Base-by-base conservation (phyloP, 2,113 vertebrate genomes). In the Microtus richardsoni region DNA sequence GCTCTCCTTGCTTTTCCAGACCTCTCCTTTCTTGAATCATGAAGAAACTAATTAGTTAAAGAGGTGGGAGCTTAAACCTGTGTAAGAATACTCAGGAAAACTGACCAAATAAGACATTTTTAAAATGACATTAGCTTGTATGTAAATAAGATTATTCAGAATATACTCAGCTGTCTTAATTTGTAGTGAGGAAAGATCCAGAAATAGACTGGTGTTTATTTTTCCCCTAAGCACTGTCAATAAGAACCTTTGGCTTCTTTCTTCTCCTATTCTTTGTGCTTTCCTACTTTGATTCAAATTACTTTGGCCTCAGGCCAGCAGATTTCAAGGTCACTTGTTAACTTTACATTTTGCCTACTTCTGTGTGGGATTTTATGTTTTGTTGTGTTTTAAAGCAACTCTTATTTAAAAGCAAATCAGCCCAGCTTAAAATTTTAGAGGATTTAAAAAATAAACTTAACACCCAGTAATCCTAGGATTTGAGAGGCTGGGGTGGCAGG, bases 161-260 rank as follows among this genome's bases (percentile, higher is more conserved):
- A 93, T 86, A 79, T 36, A 9, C 58, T 91, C n/a, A 75, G 26
- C 54, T 88, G 58, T 86, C 60, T 30, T 95, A 87, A 92, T 85
- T 95, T 30, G 75, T 82, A 85, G 60, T 68, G 70, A 88, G 83
- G 70, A n/a, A 36, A 83, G 88, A 88, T 39, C 60, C 49, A 73
- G 71, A 96, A 96, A 91, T 88, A 95, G 88, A 33, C 88, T 70
- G 70, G 82, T 94, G 70, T 92, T 93, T 89, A n/a, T 89, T 95
- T 77, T 28, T 89, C 7, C 60, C 73, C 22, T 86, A 49, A 96
- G 78, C 30, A 74, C 74, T 66, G 3, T 90, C 58, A 75, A 89
- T 68, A 85, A 41, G 73, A 30, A 70, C 75, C 77, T 16, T 66
- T 52, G 73, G 19, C 73, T 30, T 36, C 52, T 70, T 68, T 52